phyloP scores from a whole-genome alignment of 2,888 invertebrate genomes.

The Noctua janthe region DNA sequence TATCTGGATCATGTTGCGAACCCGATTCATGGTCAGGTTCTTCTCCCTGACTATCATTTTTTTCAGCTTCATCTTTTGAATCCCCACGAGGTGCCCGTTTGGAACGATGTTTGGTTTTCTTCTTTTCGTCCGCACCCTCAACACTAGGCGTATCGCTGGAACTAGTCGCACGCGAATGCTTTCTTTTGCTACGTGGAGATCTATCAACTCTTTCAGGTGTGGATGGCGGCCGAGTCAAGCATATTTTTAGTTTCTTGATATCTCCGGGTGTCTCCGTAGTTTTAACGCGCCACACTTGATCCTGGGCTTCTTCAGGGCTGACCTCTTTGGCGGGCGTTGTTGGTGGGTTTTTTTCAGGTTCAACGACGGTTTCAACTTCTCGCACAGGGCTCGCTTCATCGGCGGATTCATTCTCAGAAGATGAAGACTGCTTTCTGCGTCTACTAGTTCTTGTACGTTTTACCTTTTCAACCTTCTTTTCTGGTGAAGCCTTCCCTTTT shows the following conservation, averaged over 20 bases:
- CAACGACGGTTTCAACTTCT: slow-evolving; percentile 72
- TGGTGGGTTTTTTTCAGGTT: slow-evolving; percentile 76
- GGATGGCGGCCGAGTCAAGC: slow-evolving; percentile 90
- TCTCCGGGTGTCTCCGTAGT: slow-evolving; percentile 86
- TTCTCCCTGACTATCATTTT: slow-evolving; percentile 81
- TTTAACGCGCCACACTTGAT: slow-evolving; percentile 90
- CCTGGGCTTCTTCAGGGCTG: slow-evolving; percentile 82
- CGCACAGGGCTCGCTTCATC: slow-evolving; percentile 81
- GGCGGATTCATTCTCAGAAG: slow-evolving; percentile 88
- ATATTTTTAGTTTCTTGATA: slow-evolving; percentile 92
- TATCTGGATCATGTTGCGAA: slow-evolving; percentile 59
- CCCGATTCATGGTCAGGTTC: slow-evolving; percentile 74
- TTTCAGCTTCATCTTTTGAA: slow-evolving; percentile 82
- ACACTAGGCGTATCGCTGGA: slow-evolving; percentile 87
- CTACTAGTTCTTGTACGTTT: slow-evolving; percentile 89
- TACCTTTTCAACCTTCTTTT: slow-evolving; percentile 90
- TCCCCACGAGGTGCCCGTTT: slow-evolving; percentile 81
- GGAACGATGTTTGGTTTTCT: slow-evolving; percentile 83
- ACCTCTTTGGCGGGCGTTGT: slow-evolving; percentile 80
- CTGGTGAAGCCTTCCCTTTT: slow-evolving; percentile 92
- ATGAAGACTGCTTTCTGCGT: slow-evolving; percentile 90
- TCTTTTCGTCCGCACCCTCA: slow-evolving; percentile 86
- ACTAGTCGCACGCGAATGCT: slow-evolving; percentile 87
- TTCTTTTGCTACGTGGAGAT: slow-evolving; percentile 88
- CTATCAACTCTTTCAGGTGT: slow-evolving; percentile 89